A percentile compares a stretch with the other conserved stretches of the same genome.
Conservation (phyloP, 2,113 vertebrate species). For the Calidris pugnax region DNA sequence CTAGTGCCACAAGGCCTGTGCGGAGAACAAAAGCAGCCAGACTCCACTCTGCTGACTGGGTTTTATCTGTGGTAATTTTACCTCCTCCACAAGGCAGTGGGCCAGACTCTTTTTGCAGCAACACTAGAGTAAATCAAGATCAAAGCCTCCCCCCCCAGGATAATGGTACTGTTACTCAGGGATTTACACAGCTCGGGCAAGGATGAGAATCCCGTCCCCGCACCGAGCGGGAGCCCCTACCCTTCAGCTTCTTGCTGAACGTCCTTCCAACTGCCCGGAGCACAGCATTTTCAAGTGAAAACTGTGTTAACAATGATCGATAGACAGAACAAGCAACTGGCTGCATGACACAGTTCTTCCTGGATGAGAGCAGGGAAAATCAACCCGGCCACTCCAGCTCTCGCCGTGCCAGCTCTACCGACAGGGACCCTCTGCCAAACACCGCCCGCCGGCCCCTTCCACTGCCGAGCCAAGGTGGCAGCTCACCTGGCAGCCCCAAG, state of each 20-base stretch:
- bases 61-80: constrained; percentile 25
- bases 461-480: background rate
- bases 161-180: constrained; percentile 20
- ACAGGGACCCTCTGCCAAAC: background rate
- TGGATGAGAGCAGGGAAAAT: background rate
- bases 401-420: background rate
- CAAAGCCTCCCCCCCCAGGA: constrained; percentile 18
- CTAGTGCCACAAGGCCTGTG: constrained; percentile 26
- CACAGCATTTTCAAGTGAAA: background rate
- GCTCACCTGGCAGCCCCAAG: background rate
- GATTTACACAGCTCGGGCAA: background rate
- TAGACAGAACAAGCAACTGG: background rate
- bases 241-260: background rate
- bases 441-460: accelerated
- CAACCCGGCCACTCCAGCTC: accelerated
- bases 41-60: constrained; percentile 38
- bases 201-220: background rate
- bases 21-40: constrained; percentile 21
- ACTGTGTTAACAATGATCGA: background rate
- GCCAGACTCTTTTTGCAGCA: constrained; percentile 34
- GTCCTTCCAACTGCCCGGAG: background rate
- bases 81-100: constrained; percentile 43
- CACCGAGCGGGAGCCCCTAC: background rate
- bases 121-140: constrained; percentile 6
- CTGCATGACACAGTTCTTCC: constrained; percentile 9